Evolutionary conservation across 2,888 invertebrate species (phyloP).

Genomic region (Spisula subtruncata): DNA sequence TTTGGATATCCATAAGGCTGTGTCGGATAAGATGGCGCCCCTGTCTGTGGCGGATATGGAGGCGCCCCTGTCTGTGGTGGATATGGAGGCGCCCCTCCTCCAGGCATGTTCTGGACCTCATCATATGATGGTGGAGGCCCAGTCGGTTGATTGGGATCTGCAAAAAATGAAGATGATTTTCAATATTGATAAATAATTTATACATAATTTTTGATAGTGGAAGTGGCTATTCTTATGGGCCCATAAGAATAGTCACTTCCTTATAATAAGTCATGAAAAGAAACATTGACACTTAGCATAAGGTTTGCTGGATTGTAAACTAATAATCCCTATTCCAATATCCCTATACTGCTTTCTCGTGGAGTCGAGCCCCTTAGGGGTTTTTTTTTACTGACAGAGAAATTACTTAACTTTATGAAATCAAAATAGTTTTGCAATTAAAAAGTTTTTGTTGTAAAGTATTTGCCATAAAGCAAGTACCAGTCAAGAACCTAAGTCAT

Average conservation of each 20-base stretch:
- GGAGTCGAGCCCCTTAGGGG: too few species aligned
- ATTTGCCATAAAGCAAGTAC: too few species aligned
- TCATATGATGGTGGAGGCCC: conserved; percentile 37
- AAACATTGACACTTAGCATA: neutral
- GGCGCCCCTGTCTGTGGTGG: neutral
- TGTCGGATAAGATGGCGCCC: neutral
- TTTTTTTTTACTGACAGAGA: too few species aligned
- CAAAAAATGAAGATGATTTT: neutral
- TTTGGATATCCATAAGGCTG: conserved; percentile 12
- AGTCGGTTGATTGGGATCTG: conserved; percentile 19
- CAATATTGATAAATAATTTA: neutral
- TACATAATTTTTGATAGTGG: neutral
- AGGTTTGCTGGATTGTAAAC: too few species aligned
- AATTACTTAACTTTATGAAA: too few species aligned
- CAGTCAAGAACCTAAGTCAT: too few species aligned
- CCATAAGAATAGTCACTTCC: neutral
- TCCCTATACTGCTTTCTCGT: too few species aligned
- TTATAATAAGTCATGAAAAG: neutral
- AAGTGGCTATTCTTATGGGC: neutral
- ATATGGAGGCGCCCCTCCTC: too few species aligned
- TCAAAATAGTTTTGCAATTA: too few species aligned
- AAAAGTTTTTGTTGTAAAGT: too few species aligned
- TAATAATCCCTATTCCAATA: too few species aligned
- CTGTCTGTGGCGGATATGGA: neutral
- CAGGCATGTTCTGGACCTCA: conserved; percentile 30